phyloP scores from a whole-genome alignment of 2,888 invertebrate genomes.

The Agrilus cyanescens region DNA sequence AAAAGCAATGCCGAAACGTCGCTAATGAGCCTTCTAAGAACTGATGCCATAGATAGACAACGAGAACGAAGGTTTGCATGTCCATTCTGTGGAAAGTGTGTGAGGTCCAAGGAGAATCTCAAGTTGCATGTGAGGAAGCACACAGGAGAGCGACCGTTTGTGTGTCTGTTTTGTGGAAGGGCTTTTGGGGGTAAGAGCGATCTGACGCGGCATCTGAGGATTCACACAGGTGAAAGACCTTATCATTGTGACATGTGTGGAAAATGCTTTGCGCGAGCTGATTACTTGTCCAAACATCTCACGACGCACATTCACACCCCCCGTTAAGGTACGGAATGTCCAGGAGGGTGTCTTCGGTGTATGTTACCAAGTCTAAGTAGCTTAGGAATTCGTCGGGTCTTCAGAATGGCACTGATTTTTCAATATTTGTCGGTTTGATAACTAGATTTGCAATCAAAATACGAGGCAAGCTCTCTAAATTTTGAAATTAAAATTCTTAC shows the following conservation, averaged over 20 bases:
- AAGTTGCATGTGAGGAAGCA: conserved; percentile 81
- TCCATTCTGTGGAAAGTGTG: conserved; percentile 82
- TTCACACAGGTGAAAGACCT: conserved; percentile 80
- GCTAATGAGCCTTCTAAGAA: conserved; percentile 54
- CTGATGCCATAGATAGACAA: conserved; percentile 48
- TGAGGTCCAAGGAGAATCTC: conserved; percentile 77
- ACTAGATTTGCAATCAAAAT: too few species aligned
- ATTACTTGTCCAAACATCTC: conserved; percentile 82
- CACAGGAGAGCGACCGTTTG: conserved; percentile 81
- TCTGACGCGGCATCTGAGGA: conserved; percentile 72
- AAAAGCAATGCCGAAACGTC: conserved; percentile 46
- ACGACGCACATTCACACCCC: conserved; percentile 79
- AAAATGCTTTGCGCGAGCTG: conserved; percentile 82
- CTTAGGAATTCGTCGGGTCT: too few species aligned
- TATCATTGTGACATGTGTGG: conserved; percentile 89
- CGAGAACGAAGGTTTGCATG: conserved; percentile 72
- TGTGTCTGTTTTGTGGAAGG: conserved; percentile 77
- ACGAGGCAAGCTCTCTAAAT: too few species aligned
- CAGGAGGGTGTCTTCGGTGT: too few species aligned
- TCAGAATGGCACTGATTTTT: too few species aligned
- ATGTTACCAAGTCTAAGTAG: too few species aligned
- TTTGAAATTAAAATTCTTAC: too few species aligned
- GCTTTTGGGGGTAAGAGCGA: conserved; percentile 85
- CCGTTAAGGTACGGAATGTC: conserved; percentile 29
- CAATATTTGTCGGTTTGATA: too few species aligned